These are phyloP conservation scores for Diabrotica balteata DNA, from an alignment of 2,888 invertebrate species.

Conservation along the genomic window DNA sequence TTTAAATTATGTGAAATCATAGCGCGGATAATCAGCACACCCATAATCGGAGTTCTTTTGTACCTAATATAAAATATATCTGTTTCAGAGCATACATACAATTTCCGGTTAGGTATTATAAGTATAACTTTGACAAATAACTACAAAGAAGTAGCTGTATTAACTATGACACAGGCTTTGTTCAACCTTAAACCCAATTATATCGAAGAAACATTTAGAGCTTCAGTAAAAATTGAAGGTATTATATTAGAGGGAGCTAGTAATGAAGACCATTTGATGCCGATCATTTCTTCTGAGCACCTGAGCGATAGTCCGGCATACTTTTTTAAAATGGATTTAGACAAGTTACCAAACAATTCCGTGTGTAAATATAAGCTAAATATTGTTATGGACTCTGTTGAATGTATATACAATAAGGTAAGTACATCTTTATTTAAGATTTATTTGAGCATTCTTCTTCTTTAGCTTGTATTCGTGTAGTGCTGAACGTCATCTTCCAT, in stretches of 20 bases:
- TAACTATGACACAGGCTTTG: conserved; percentile 74
- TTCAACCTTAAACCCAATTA: conserved; percentile 52
- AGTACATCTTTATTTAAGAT: conserved; percentile 28
- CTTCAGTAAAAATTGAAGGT: conserved; percentile 68
- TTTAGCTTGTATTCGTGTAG: too few species aligned
- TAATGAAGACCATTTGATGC: conserved; percentile 74
- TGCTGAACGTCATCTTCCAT: too few species aligned
- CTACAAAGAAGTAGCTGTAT: conserved; percentile 73
- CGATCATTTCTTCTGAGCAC: conserved; percentile 71
- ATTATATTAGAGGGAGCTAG: conserved; percentile 78
- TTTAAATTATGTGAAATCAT: too few species aligned
- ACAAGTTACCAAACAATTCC: conserved; percentile 71
- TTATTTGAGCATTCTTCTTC: too few species aligned
- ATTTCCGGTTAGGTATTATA: conserved; percentile 77
- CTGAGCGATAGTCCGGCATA: conserved; percentile 69
- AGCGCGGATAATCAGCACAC: too few species aligned
- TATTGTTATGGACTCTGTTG: conserved; percentile 75
- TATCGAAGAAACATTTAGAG: conserved; percentile 46
- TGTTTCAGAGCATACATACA: conserved; percentile 74
- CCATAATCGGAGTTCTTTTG: too few species aligned
- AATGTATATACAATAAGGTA: conserved; percentile 81
- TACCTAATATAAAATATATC: too few species aligned
- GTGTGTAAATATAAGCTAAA: conserved; percentile 71
- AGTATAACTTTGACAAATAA: conserved; percentile 73
- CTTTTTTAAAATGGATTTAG: conserved; percentile 77